Conservation (phyloP, 2,888 invertebrate genomes). For the Augiades crinisus region DNA sequence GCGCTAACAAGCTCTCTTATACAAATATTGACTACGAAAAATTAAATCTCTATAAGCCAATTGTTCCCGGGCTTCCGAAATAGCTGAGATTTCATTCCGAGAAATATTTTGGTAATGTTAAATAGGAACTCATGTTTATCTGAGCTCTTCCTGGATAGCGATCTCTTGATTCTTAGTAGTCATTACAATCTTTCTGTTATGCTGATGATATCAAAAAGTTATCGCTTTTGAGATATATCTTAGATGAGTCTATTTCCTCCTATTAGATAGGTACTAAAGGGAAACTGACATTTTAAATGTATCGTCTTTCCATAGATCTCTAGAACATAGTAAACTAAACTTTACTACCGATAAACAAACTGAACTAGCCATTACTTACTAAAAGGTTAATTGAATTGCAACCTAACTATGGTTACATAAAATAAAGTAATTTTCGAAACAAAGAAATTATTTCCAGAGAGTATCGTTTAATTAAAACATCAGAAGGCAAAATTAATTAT, state of each 20-base stretch:
- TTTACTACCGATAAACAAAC: not conserved
- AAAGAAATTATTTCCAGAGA: constrained; percentile 19
- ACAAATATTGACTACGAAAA: constrained; percentile 69
- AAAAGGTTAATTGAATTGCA: constrained; percentile 21
- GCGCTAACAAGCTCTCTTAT: constrained; percentile 51
- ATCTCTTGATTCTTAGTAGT: not conserved
- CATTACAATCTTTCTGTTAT: not conserved
- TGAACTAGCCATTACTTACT: not conserved
- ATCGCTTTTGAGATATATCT: too few species aligned
- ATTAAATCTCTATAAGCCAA: constrained; percentile 52
- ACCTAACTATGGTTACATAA: constrained; percentile 10
- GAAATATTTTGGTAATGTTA: constrained; percentile 27
- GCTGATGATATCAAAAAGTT: not conserved
- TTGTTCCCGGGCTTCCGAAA: constrained; percentile 49
- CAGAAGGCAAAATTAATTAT: constrained; percentile 59
- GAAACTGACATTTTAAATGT: too few species aligned
- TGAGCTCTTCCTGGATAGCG: not conserved
- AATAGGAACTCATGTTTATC: not conserved
- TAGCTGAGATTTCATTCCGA: constrained; percentile 29
- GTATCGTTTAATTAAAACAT: constrained; percentile 62
- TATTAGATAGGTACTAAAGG: too few species aligned
- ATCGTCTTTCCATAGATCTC: too few species aligned
- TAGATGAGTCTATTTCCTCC: too few species aligned
- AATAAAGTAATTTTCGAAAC: constrained; percentile 19
- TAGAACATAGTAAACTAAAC: not conserved